These are phyloP conservation scores for Magallana ariakensis DNA, from an alignment of 1,140 invertebrate species.

Conservation along the genomic window DNA sequence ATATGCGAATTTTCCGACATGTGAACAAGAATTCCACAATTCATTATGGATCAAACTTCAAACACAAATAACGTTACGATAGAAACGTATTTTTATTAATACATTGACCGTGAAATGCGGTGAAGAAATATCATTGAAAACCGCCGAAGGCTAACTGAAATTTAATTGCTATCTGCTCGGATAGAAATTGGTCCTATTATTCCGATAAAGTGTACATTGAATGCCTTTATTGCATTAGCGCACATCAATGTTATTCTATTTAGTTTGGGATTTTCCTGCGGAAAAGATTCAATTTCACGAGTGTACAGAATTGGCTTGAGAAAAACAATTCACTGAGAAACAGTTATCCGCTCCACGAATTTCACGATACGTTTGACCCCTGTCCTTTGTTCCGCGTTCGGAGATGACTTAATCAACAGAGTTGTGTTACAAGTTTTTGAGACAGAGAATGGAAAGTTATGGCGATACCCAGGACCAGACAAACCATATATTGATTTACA, in stretches of 20 bases:
- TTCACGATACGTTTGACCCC: constrained; percentile 22
- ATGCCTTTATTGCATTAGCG: constrained; percentile 18
- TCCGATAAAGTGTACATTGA: neutral
- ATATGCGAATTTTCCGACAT: neutral
- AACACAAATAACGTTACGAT: constrained; percentile 23
- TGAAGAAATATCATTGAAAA: neutral
- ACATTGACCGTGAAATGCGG: constrained; percentile 40
- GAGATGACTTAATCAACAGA: constrained; percentile 29
- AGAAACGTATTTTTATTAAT: constrained; percentile 12
- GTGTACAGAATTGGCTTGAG: constrained; percentile 6
- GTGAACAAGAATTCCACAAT: neutral
- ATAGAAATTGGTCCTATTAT: constrained; percentile 28
- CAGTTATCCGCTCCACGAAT: neutral
- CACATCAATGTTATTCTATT: constrained; percentile 18
- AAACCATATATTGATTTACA: constrained; percentile 29
- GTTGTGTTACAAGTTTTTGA: neutral
- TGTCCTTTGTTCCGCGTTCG: neutral
- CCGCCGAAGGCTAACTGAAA: neutral
- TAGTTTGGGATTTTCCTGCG: constrained; percentile 13
- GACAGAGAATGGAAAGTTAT: neutral
- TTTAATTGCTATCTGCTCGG: constrained; percentile 39
- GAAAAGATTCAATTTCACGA: constrained; percentile 32
- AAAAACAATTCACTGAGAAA: neutral
- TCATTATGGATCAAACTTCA: neutral
- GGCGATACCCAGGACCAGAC: neutral